Evolutionary conservation across 2,888 invertebrate genomes (phyloP).

Genomic region (Thecocarcelia acutangulata): DNA sequence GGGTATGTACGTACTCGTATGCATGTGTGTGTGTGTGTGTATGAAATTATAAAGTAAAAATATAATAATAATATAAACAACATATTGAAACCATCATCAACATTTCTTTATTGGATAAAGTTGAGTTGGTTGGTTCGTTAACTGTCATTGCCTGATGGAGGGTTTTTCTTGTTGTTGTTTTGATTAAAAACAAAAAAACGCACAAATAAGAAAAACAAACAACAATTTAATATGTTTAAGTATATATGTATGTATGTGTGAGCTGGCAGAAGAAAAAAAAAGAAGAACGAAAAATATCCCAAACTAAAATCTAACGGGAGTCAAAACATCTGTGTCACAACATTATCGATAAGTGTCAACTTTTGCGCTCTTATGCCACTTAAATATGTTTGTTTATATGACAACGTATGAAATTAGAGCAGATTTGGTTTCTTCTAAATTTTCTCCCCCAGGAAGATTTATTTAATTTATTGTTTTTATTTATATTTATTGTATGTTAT

Average conservation of each 20-base stretch:
- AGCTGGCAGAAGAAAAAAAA: too few species aligned
- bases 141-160: constrained; percentile 14
- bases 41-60: constrained; percentile 24
- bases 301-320: constrained; percentile 18
- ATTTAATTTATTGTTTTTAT: constrained; percentile 33
- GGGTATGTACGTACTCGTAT: too few species aligned
- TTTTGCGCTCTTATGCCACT: constrained; percentile 67
- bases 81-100: constrained; percentile 65
- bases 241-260: too few species aligned
- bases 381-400: constrained; percentile 58
- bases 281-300: too few species aligned
- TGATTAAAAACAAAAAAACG: constrained; percentile 46
- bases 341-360: constrained; percentile 71
- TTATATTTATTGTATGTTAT: background rate
- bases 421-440: constrained; percentile 37
- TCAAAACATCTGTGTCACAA: constrained; percentile 66
- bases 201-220: constrained; percentile 16
- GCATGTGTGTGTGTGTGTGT: background rate
- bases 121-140: constrained; percentile 15
- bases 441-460: constrained; percentile 7
- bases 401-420: constrained; percentile 47
- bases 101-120: constrained; percentile 55
- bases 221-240: background rate
- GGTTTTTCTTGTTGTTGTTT: background rate
- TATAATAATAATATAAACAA: constrained; percentile 44